phyloP scores from a whole-genome alignment of 2,888 invertebrate genomes.

The Nemotelus pantherinus region DNA sequence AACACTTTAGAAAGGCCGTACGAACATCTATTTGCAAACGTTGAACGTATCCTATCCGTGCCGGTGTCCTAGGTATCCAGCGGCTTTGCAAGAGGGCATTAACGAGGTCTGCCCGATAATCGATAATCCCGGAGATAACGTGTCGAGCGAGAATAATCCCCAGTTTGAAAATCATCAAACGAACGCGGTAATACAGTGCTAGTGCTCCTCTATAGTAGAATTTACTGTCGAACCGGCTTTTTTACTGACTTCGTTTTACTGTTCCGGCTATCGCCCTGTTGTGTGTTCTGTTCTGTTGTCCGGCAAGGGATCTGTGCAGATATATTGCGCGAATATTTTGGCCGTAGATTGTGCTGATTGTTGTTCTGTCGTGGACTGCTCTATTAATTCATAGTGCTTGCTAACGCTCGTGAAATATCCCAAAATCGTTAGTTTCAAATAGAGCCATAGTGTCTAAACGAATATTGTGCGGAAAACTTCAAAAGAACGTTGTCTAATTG shows the following conservation, averaged over 20 bases:
- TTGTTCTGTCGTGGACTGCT: background rate
- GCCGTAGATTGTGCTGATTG: background rate
- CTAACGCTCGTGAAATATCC: background rate
- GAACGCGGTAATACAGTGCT: too few species aligned
- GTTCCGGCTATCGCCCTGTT: slow-evolving; percentile 7
- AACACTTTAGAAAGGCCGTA: too few species aligned
- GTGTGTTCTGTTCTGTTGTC: background rate
- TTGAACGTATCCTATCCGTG: background rate
- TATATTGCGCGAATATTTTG: too few species aligned
- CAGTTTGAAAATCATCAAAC: background rate
- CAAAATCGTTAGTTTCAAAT: background rate
- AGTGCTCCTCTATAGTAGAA: too few species aligned
- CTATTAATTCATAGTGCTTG: slow-evolving; percentile 1
- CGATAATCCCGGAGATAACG: background rate
- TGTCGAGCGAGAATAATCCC: background rate
- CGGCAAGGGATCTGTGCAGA: background rate
- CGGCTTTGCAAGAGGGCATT: background rate
- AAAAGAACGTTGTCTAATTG: slow-evolving; percentile 12
- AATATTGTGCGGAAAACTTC: background rate
- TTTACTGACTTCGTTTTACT: background rate
- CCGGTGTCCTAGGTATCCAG: background rate
- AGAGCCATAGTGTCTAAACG: too few species aligned
- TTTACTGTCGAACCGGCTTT: background rate
- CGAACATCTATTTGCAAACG: too few species aligned
- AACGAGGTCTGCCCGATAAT: background rate